Evolutionary conservation across 1,140 invertebrate genomes (phyloP), one percentile per base, ranked within the genome.

Genomic region (Artemia franciscana): DNA sequence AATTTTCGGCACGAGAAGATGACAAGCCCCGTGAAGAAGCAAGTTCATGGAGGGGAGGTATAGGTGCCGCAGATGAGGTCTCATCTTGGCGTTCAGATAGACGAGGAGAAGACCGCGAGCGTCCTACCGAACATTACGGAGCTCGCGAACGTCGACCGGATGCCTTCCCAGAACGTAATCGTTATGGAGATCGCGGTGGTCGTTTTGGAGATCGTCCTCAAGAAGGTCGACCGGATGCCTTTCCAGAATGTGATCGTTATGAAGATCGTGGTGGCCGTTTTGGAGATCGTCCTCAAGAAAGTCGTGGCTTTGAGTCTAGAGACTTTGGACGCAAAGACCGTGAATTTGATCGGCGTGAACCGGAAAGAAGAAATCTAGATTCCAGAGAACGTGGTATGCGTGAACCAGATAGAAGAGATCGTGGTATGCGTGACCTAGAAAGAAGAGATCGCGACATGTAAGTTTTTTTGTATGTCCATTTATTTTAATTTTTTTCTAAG

Each of bases 391-490:
- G 65, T 58, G 60, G 65, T 21, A 63, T 67, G 3, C 60, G 67
- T 21, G 27, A 65, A 4, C 56, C 59, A 30, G 64, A 67, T 5
- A 39, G 61, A 39, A 60, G 62, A n/a, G 60, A 60, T 26, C 23
- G n/a, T 3, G 21, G 26, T 4, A 18, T 69, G 12, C 64, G 63
- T 60, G 69, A 70, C 12, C 69, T 71, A 25, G 12, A 18, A 18
- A 12, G 39, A 15, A 18, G 21, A 15, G 3, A 12, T 12, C 39
- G 39, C 12, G 39, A 51, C 3, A 18, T 12, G 39, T 51, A 51
- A 51, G 39, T 51, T 39, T 7, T n/a, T 39, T 39, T n/a, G 30
- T 39, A n/a, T 39, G 30, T n/a, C n/a, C 7, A 7, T 39, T 39
- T 39, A 7, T 39, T 39, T 39, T 7, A 39, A 39, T 39, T 39